Evolutionary conservation across 1,140 invertebrate species (phyloP), one percentile per base, ranked within the genome.

Genomic region (Megathymus violae): DNA sequence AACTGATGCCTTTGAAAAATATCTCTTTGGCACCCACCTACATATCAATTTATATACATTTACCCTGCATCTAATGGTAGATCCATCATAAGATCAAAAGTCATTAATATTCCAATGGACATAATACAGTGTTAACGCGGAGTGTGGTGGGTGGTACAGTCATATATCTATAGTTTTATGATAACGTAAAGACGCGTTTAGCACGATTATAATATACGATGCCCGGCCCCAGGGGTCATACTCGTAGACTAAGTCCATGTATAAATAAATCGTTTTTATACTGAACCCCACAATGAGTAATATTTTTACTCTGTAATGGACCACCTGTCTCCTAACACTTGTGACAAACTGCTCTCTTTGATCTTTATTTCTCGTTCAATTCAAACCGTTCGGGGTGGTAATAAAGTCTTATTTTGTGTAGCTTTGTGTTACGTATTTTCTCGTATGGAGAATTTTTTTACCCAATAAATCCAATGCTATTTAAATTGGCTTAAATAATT

Each of bases 271-370:
- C 41, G 22, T 59, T 59, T 59, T 44, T 36, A 59, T 22, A 47
- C 54, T 36, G 41, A 59, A 59, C 25, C n/a, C 43, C 43, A 47
- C 54, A 59, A 59, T 59, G 54, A 59, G 54, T 47, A 59, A 59
- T 59, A 59, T 59, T 59, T 59, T 59, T 59, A 46, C 43, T 4
- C 54, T 13, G 27, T 59, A 59, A 59, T 44, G 43, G 22, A 47
- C 43, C 31, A 47, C 43, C 56, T 59, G 56, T 65, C 54, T 66
- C 56, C 64, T 71, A 67, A 63, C 68, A 67, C 48, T 71, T 58
- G 62, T 71, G 66, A 71, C 58, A 67, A 64, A 71, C 60, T 58
- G 16, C 25, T 56, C 13, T 44, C 68, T 71, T 71, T 71, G 68
- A 71, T 71, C 48, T 22, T 58, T 0, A 0, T 3, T 10, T 14